Base-by-base conservation (phyloP, 2,113 vertebrate species). In the Lates calcarifer region DNA sequence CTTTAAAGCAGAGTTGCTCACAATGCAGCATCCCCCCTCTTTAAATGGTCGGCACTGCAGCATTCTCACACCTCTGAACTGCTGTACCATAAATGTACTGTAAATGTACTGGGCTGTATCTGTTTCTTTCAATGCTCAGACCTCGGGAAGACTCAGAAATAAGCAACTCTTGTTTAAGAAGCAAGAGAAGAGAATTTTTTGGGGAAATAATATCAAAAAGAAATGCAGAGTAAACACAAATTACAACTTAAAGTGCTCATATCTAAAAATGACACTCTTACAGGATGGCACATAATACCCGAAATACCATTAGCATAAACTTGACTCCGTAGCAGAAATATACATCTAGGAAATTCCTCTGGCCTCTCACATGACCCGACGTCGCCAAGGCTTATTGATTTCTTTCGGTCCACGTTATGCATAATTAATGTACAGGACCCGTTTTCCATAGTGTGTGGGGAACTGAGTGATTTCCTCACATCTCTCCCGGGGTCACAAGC, bases 381-480 rank as follows among this genome's bases (percentile, higher is more conserved):
- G 20, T 70, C 85, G 83, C 85, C 63, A 67, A 31, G 74, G 20
- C 51, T 55, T 61, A 90, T 93, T 65, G 87, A 92, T 93, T 85
- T 72, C 63, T 83, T 18, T 47, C 10, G n/a, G 69, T 79, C 75
- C 47, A 57, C 56, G 53, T 51, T 43, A 72, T 93, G 26, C 74
- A 93, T 93, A 84, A 89, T 91, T 90, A 75, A 93, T 89, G 74
- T 45, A 47, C 51, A 22, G 72, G 35, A 85, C 79, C 81, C 6
- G 57, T 87, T 89, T 62, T 69, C 80, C 70, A 55, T 65, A 28
- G 76, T 81, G 68, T 83, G 68, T 86, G 79, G 79, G 85, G 71
- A 89, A 82, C 64, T 45, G 61, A 84, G 68, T 57, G 79, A 74
- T 56, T 81, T 83, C 58, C 55, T 70, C 64, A 22, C 61, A 26